Percentiles rank a stretch among this genome's conserved stretches.
phyloP scores from a whole-genome alignment of 1,140 invertebrate genomes.

The Drosophila yakuba region DNA sequence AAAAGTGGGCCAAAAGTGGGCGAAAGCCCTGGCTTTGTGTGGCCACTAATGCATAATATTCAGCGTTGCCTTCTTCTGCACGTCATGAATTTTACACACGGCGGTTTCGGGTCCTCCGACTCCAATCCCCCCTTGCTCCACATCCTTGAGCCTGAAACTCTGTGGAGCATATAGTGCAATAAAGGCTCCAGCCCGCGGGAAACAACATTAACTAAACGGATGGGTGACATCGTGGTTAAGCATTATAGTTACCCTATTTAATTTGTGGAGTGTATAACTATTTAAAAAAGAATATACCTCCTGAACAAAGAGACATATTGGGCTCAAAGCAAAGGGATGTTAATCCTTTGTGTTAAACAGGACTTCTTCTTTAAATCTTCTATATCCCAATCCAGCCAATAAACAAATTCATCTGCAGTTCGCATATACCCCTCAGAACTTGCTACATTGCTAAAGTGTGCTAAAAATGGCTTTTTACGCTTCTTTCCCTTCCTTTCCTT shows the following conservation, averaged over 20 bases:
- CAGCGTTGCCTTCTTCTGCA: constrained; percentile 69
- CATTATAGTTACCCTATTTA: constrained; percentile 1
- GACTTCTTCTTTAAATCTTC: no score
- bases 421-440: background rate
- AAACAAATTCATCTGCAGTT: background rate
- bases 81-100: constrained; percentile 75
- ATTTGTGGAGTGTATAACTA: background rate
- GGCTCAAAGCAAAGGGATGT: no score
- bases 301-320: background rate
- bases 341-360: background rate
- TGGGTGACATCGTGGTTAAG: background rate
- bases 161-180: constrained; percentile 7
- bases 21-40: constrained; percentile 29
- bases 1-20: background rate
- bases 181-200: constrained; percentile 1
- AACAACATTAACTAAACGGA: background rate
- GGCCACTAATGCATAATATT: constrained; percentile 77
- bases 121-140: background rate
- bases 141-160: constrained; percentile 14
- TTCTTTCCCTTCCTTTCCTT: background rate
- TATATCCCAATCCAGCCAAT: background rate
- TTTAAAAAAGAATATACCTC: background rate
- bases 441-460: constrained; percentile 20
- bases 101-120: constrained; percentile 11
- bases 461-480: constrained; percentile 34